Evolutionary conservation across 2,797 vertebrate genomes (phyloP), one percentile per base, ranked within the genome.

Genomic region (Phataginus tricuspis): DNA sequence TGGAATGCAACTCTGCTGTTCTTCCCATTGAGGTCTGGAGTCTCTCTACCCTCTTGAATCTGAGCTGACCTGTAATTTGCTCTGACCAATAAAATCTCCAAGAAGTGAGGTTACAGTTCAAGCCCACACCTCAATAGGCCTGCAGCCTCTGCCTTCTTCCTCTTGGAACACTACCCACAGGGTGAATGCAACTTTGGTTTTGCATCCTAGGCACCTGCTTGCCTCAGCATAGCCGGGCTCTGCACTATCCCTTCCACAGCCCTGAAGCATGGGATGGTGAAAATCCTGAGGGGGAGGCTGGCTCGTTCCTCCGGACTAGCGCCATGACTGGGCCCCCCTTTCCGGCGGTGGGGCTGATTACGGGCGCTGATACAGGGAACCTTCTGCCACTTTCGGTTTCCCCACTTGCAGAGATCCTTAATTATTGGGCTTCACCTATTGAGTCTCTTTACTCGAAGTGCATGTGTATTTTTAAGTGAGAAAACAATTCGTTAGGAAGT

Each of bases 401-500:
- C 63, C 59, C 77, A 68, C 88, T 89, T 39, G 49, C 86, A 68
- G 96, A 90, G 90, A 84, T 53, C 78, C 88, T 71, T 96, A 94
- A 96, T 97, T 85, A 91, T 88, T 84, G 90, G 96, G 82, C 91
- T 92, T 96, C 83, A 92, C 96, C 94, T 96, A 92, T 96, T 90
- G 96, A 74, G 31, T 75, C 95, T 71, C 87, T 61, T 69, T 91
- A 71, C 91, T 66, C n/a, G 4, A 83, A 37, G 25, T 7, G 39
- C 77, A 14, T 51, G 72, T 31, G 31, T 89, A 77, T 92, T 95
- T 95, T 84, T 84, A 74, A 79, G 69, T 84, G 91, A 82, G 91
- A 55, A 95, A 97, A 97, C 94, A 97, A 98, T 95, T 95, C 95
- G 87, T 96, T 96, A 88, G 86, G 25, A 90, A 95, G 68, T 84